phyloP scores from a whole-genome alignment of 1,140 invertebrate species.

The Galleria mellonella region DNA sequence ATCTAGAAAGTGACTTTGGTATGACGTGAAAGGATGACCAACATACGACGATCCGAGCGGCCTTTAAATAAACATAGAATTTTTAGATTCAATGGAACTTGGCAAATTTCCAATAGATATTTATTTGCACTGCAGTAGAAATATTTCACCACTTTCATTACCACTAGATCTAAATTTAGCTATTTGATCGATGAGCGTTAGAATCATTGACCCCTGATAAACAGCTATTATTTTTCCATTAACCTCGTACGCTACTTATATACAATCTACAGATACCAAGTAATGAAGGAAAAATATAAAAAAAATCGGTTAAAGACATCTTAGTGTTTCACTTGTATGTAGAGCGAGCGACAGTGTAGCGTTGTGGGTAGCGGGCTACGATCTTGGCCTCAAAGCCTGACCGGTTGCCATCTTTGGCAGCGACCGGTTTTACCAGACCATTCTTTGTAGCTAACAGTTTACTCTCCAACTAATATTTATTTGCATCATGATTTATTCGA shows the following conservation, averaged over 20 bases:
- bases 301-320: conserved; percentile 1
- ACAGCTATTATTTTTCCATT: background rate
- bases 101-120: conserved; percentile 19
- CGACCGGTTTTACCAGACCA: conserved; percentile 57
- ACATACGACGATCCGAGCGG: background rate
- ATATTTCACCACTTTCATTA: background rate
- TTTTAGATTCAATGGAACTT: conserved; percentile 17
- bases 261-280: background rate
- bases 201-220: background rate
- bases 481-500: conserved; percentile 7
- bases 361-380: conserved; percentile 18
- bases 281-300: background rate
- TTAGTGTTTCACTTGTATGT: conserved; percentile 37
- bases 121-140: conserved; percentile 10
- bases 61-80: conserved; percentile 24
- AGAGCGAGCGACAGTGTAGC: conserved; percentile 35
- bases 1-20: too few relatives aligned
- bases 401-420: conserved; percentile 66
- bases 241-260: background rate
- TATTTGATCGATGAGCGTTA: background rate
- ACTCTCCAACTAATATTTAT: conserved; percentile 34
- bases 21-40: too few relatives aligned
- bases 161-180: background rate
- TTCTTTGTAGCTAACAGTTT: conserved; percentile 45
- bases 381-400: conserved; percentile 56